A percentile compares a stretch with the other conserved stretches of the same genome.
phyloP scores from a whole-genome alignment of 2,888 invertebrate genomes.

The Vanessa cardui region DNA sequence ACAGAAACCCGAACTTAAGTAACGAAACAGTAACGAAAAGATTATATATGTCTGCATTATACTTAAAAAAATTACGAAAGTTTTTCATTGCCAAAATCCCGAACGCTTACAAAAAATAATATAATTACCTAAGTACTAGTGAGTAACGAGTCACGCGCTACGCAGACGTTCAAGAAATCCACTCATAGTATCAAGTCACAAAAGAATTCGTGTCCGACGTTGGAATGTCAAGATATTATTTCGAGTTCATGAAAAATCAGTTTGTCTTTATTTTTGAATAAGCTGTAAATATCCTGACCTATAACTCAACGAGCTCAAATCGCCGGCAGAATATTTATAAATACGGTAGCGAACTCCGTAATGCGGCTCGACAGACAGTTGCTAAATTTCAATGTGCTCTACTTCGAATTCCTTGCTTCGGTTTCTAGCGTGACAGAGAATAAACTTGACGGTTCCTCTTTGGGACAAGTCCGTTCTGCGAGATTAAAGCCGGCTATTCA shows the following conservation, averaged over 20 bases:
- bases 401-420: slow-evolving; percentile 69
- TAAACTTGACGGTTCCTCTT: slow-evolving; percentile 56
- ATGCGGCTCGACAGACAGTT: slow-evolving; percentile 77
- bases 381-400: slow-evolving; percentile 81
- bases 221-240: slow-evolving; percentile 27
- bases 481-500: slow-evolving; percentile 33
- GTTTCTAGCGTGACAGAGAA: slow-evolving; percentile 62
- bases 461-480: slow-evolving; percentile 42
- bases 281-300: slow-evolving; percentile 67
- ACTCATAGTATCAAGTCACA: slow-evolving; percentile 20
- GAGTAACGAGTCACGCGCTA: slow-evolving; percentile 1
- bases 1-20: too few relatives aligned
- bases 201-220: slow-evolving; percentile 17
- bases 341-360: slow-evolving; percentile 71
- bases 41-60: too few relatives aligned
- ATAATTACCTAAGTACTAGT: background rate
- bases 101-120: background rate
- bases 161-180: slow-evolving; percentile 15
- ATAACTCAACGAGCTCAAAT: slow-evolving; percentile 64
- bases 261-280: slow-evolving; percentile 54
- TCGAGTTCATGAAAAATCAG: slow-evolving; percentile 36
- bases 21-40: too few relatives aligned
- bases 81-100: too few relatives aligned
- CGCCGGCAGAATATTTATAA: slow-evolving; percentile 75
- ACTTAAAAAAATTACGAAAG: too few relatives aligned